phyloP scores from a whole-genome alignment of 2,113 vertebrate genomes.

The Litocranius walleri region DNA sequence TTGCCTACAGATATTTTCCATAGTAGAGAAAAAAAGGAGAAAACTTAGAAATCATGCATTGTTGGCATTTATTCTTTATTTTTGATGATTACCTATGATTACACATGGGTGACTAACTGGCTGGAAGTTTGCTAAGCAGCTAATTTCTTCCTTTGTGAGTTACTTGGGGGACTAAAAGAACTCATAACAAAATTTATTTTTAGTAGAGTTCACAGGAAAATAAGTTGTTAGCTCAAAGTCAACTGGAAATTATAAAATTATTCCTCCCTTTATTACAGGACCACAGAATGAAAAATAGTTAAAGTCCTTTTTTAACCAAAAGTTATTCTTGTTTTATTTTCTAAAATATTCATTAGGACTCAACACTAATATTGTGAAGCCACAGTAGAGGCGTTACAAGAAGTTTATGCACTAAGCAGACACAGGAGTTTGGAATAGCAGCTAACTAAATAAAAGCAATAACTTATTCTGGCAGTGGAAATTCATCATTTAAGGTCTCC shows the following conservation, averaged over 20 bases:
- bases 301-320: neutral
- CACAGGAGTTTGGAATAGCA: neutral
- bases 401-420: neutral
- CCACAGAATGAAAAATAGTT: neutral
- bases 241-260: neutral
- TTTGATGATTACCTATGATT: neutral
- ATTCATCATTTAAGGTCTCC: neutral
- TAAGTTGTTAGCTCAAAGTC: neutral
- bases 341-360: neutral
- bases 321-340: neutral
- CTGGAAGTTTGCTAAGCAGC: neutral
- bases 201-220: slow-evolving; percentile 3
- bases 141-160: neutral
- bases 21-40: neutral
- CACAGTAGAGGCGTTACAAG: neutral
- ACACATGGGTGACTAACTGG: neutral
- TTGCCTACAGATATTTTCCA: neutral
- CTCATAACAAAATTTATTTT: neutral
- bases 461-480: neutral
- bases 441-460: slow-evolving; percentile 27
- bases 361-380: neutral
- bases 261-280: neutral
- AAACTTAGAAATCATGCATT: neutral
- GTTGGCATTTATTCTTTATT: neutral
- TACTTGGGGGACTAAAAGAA: neutral